Percentiles rank a stretch among this genome's conserved stretches.
These are phyloP conservation scores for Agrochola circellaris DNA, from an alignment of 2,888 invertebrate species.

Conservation along the genomic window DNA sequence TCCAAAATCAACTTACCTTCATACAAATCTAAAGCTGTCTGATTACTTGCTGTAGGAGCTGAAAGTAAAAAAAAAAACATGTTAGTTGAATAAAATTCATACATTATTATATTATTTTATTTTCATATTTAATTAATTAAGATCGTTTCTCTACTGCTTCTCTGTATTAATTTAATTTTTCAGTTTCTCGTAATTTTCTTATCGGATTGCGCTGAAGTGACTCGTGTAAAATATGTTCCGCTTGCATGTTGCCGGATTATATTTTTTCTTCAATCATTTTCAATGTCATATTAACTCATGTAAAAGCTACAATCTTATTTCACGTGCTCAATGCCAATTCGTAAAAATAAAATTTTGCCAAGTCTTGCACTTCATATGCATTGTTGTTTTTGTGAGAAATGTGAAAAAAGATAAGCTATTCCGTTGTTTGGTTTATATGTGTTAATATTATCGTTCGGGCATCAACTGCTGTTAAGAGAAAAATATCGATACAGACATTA, in stretches of 20 bases:
- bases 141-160: conserved; percentile 40
- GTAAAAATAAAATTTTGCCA: conserved; percentile 23
- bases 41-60: conserved; percentile 93
- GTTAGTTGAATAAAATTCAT: conserved; percentile 2
- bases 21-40: conserved; percentile 92
- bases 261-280: conserved; percentile 66
- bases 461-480: conserved; percentile 60
- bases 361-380: not conserved
- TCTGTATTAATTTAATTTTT: conserved; percentile 51
- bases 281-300: conserved; percentile 60
- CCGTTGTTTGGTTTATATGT: conserved; percentile 25
- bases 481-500: conserved; percentile 69
- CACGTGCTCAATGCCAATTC: conserved; percentile 40
- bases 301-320: conserved; percentile 45
- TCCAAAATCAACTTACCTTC: conserved; percentile 81
- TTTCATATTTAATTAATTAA: conserved; percentile 44
- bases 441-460: conserved; percentile 41
- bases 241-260: conserved; percentile 67
- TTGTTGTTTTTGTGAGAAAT: not conserved
- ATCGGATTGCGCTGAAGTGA: conserved; percentile 66
- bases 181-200: conserved; percentile 67
- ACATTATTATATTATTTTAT: not conserved
- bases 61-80: conserved; percentile 83
- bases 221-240: conserved; percentile 75
- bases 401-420: conserved; percentile 29